Percentiles rank a stretch among this genome's conserved stretches.
Evolutionary conservation across 2,113 vertebrate species (phyloP).

Genomic region (Pluvialis apricaria): DNA sequence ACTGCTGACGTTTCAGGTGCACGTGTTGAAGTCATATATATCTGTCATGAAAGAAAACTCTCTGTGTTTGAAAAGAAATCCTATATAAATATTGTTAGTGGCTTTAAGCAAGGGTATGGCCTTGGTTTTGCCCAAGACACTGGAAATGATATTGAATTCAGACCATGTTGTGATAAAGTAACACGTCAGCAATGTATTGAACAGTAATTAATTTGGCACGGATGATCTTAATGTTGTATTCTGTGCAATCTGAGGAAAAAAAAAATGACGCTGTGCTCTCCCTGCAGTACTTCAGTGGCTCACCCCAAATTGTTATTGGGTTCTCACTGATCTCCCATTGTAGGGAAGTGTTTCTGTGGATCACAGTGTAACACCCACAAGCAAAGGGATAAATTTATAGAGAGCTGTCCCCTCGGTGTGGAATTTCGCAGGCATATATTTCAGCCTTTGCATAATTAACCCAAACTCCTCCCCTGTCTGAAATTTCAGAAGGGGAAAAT

Average conservation of each 20-base stretch:
- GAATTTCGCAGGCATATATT: not conserved
- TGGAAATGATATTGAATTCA: not conserved
- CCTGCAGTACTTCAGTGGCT: not conserved
- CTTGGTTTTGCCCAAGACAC: not conserved
- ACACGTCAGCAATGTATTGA: not conserved
- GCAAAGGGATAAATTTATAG: not conserved
- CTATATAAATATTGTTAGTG: not conserved
- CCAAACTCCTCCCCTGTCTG: not conserved
- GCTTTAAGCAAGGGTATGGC: not conserved
- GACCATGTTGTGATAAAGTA: not conserved
- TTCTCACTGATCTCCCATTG: not conserved
- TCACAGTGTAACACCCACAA: not conserved
- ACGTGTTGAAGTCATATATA: not conserved
- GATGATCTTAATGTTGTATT: not conserved
- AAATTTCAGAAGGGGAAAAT: not conserved
- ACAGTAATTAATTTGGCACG: not conserved
- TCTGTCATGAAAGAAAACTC: not conserved
- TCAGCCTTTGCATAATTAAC: not conserved
- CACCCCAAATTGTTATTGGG: not conserved
- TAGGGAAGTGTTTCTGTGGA: not conserved
- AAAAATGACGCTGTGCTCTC: not conserved
- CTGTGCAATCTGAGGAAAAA: not conserved
- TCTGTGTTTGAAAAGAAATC: not conserved
- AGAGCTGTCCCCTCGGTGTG: not conserved
- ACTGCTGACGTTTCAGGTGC: no score